Conservation (phyloP, 2,113 vertebrate genomes). For the Nothocercus julius region DNA sequence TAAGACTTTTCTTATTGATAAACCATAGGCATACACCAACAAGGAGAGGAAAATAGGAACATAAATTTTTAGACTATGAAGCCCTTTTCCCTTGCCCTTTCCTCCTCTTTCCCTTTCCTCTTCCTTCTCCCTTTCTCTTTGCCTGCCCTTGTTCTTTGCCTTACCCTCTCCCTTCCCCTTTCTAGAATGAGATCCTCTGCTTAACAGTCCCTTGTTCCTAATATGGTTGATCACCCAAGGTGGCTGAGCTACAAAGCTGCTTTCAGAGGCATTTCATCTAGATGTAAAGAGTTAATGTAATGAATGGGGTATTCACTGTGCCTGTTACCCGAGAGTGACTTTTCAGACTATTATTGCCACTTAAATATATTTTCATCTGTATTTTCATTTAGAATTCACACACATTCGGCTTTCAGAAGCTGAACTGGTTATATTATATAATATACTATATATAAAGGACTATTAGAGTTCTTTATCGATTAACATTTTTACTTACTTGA, state of each 20-base stretch:
- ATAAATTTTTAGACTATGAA: conserved; percentile 18
- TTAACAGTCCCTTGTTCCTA: neutral
- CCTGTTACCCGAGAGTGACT: neutral
- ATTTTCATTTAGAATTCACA: neutral
- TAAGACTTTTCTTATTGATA: neutral
- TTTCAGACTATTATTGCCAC: neutral
- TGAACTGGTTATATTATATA: accelerated
- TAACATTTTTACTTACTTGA: neutral
- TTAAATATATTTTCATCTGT: neutral
- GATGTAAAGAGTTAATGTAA: neutral
- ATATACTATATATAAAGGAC: too few species aligned
- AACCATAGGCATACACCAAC: neutral
- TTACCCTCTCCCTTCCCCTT: too few species aligned
- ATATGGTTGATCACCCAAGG: neutral
- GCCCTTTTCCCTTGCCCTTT: too few species aligned
- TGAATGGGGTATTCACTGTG: neutral
- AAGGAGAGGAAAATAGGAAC: neutral
- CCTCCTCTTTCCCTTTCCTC: too few species aligned
- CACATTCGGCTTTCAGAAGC: neutral
- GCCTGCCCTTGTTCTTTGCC: too few species aligned
- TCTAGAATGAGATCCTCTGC: neutral
- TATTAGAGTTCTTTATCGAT: neutral
- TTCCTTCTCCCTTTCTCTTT: too few species aligned
- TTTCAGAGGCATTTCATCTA: neutral
- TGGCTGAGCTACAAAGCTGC: neutral